Evolutionary conservation across 2,888 invertebrate genomes (phyloP).

Genomic region (Sminthurides aquaticus): DNA sequence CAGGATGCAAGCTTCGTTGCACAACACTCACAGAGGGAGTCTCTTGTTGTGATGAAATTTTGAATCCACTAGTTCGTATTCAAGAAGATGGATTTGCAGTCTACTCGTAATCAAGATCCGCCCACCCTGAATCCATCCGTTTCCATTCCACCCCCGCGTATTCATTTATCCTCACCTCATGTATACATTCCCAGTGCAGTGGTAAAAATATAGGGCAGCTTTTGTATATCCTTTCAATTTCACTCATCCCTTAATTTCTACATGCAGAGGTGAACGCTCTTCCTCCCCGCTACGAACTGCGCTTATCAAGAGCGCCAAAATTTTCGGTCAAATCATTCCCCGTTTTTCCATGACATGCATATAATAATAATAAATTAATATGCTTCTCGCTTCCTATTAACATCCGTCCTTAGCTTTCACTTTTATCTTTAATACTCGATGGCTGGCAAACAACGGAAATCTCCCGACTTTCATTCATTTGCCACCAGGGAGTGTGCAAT

Average conservation of each 20-base stretch:
- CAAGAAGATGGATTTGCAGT: no score
- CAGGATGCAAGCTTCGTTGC: constrained; percentile 8
- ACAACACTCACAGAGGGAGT: not conserved
- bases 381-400: no score
- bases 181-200: no score
- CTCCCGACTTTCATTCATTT: no score
- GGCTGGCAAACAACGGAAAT: no score
- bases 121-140: not conserved
- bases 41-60: constrained; percentile 2
- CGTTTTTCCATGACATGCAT: no score
- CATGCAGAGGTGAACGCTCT: not conserved
- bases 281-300: not conserved
- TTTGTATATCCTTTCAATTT: not conserved
- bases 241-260: not conserved
- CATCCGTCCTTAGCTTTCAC: no score
- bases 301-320: no score
- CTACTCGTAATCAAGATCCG: not conserved
- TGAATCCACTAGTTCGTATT: not conserved
- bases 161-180: not conserved
- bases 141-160: not conserved
- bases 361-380: no score
- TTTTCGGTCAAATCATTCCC: no score
- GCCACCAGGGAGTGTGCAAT: no score
- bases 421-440: no score
- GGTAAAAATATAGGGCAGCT: not conserved